phyloP scores from a whole-genome alignment of 2,888 invertebrate species.

The Nemotelus nigrinus region DNA sequence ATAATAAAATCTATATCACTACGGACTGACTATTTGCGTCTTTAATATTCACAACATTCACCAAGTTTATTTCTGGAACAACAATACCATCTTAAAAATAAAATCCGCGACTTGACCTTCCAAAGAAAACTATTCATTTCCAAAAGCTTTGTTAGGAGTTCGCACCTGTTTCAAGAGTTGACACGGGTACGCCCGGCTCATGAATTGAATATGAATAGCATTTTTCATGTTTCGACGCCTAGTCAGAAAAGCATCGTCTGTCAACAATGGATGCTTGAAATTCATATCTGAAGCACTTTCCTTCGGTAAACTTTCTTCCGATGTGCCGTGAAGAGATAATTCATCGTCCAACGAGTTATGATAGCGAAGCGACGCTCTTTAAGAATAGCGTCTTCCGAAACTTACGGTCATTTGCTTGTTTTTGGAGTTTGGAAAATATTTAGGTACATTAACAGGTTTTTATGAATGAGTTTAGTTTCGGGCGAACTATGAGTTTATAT shows the following conservation, averaged over 20 bases:
- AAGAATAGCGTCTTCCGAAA: no score
- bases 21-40: no score
- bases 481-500: no score
- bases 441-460: background rate
- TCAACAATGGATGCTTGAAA: background rate
- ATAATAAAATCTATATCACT: no score
- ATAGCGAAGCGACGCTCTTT: background rate
- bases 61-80: background rate
- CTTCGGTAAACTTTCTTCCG: conserved; percentile 3
- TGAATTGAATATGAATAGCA: background rate
- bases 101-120: background rate
- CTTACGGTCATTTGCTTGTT: background rate
- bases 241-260: background rate
- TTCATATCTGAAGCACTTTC: background rate
- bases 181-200: background rate
- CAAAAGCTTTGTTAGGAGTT: background rate
- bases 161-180: background rate
- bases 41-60: background rate
- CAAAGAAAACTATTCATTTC: background rate
- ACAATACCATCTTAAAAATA: background rate
- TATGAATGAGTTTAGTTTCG: background rate
- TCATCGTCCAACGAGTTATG: background rate
- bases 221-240: background rate
- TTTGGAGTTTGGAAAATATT: background rate
- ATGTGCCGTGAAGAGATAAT: background rate